Evolutionary conservation across 2,888 invertebrate genomes (phyloP).

Genomic region (Xestoiulus laeticollis): DNA sequence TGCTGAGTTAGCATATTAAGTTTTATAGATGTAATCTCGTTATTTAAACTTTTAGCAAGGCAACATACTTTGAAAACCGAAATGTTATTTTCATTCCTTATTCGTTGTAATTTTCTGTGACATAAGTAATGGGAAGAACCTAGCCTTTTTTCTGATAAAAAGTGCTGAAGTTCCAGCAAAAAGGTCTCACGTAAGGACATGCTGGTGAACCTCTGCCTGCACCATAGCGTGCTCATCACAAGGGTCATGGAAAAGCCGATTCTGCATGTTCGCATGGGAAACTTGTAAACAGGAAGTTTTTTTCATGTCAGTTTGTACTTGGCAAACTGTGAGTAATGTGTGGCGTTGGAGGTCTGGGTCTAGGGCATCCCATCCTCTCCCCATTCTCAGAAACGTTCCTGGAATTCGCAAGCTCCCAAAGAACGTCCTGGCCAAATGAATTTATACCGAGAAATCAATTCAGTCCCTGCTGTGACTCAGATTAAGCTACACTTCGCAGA

Average conservation of each 20-base stretch:
- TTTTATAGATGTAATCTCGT: not conserved
- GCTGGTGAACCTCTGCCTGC: not conserved
- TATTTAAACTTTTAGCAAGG: too few species aligned
- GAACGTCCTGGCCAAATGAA: not conserved
- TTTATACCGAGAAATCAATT: not conserved
- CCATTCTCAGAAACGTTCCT: not conserved
- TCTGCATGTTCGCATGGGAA: not conserved
- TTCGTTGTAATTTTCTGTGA: too few species aligned
- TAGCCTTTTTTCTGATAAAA: too few species aligned
- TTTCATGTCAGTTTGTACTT: not conserved
- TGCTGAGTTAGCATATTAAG: not conserved
- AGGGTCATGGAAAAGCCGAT: not conserved
- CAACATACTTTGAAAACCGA: too few species aligned
- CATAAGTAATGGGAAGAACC: too few species aligned
- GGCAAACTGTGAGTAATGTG: not conserved
- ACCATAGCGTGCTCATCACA: not conserved
- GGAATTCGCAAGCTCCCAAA: not conserved
- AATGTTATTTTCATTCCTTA: too few species aligned
- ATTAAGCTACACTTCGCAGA: not conserved
- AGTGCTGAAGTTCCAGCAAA: not conserved
- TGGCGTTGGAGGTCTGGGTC: not conserved
- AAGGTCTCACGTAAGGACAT: not conserved
- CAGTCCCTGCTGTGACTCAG: not conserved
- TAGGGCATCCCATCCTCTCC: not conserved
- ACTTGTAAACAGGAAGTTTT: not conserved